phyloP scores from a whole-genome alignment of 2,888 invertebrate species.

The Micoletzkya japonica region DNA sequence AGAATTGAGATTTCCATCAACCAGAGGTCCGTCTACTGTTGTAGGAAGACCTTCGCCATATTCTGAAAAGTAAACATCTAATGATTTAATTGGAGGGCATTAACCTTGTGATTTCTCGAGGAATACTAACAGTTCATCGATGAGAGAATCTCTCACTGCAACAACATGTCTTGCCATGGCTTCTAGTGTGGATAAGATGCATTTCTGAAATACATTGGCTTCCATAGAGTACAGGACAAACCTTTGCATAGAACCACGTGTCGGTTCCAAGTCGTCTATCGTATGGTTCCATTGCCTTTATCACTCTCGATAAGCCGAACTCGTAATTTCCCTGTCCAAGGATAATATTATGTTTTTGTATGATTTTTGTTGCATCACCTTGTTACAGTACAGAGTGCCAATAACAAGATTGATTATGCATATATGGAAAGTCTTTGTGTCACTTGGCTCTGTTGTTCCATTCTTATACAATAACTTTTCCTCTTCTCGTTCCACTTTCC shows the following conservation, averaged over 20 bases:
- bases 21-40: conserved; percentile 75
- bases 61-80: not conserved
- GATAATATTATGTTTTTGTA: not conserved
- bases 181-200: conserved; percentile 88
- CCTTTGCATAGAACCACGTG: conserved; percentile 75
- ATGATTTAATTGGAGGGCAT: no score
- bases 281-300: conserved; percentile 92
- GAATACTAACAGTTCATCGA: conserved; percentile 84
- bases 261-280: conserved; percentile 93
- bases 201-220: conserved; percentile 72
- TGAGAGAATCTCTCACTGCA: conserved; percentile 81
- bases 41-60: not conserved
- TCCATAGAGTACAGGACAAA: not conserved
- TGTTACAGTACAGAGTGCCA: conserved; percentile 95
- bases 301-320: conserved; percentile 94
- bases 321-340: conserved; percentile 82
- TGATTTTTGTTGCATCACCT: conserved; percentile 67
- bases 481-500: conserved; percentile 96
- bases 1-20: conserved; percentile 72
- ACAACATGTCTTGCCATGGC: conserved; percentile 87
- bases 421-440: conserved; percentile 85
- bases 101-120: conserved; percentile 85
- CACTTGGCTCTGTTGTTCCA: conserved; percentile 90
- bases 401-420: conserved; percentile 98
- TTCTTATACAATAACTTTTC: conserved; percentile 79